phyloP scores from a whole-genome alignment of 2,113 vertebrate species.

The Notarius lentiginosus region DNA sequence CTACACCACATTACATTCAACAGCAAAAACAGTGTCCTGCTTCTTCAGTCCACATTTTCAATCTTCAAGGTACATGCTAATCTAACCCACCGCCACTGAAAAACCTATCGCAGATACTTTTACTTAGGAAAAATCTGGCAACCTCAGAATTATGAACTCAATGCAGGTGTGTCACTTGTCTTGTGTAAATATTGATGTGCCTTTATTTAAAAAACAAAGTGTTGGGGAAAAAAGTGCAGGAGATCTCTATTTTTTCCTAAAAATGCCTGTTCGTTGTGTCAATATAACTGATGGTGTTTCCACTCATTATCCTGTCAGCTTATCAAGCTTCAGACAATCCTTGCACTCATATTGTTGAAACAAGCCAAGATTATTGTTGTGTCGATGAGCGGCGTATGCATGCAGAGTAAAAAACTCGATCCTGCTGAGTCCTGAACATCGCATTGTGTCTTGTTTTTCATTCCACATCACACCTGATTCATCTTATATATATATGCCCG shows the following conservation, averaged over 20 bases:
- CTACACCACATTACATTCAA: neutral
- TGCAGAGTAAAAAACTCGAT: neutral
- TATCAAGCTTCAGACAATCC: neutral
- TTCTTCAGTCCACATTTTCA: neutral
- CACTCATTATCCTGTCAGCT: neutral
- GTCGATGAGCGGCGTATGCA: neutral
- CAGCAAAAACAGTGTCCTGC: neutral
- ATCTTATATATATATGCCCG: neutral
- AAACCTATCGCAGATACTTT: neutral
- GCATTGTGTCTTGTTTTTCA: neutral
- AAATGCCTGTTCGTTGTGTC: neutral
- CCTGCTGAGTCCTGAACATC: neutral
- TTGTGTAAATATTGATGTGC: neutral
- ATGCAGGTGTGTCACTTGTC: neutral
- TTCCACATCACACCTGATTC: neutral
- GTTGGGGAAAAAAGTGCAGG: neutral
- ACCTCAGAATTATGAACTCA: neutral
- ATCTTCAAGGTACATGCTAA: neutral
- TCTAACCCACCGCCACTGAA: neutral
- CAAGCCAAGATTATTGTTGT: neutral
- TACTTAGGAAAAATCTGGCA: neutral
- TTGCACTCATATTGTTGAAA: neutral
- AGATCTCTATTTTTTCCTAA: slow-evolving; percentile 6
- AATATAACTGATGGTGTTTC: neutral
- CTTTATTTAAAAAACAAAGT: neutral